Base-by-base conservation (phyloP, 2,113 vertebrate genomes). In the Corythornis madagascariensis region DNA sequence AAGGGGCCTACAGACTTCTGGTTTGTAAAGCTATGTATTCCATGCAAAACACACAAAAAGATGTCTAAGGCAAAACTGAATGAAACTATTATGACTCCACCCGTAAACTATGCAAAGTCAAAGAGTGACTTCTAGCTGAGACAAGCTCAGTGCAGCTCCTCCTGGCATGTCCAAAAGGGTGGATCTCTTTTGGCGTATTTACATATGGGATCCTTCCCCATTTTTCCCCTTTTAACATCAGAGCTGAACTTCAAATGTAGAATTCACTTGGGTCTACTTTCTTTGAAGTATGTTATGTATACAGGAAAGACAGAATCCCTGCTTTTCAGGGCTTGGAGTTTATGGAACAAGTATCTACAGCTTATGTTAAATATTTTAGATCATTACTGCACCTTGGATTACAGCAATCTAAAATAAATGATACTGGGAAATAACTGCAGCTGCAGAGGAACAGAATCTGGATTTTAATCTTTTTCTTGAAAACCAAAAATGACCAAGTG, bases 251-350 rank as follows among this genome's bases (percentile, higher is more conserved):
- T 92, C 96, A 96, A 95, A 91, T 89, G 92, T 70, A 83, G 89
- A 93, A 94, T 96, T 95, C 78, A 93, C 86, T 63, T 65, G 63
- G 90, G 50, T 35, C 71, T 60, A 10, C 84, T 91, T 93, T 63
- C 92, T 96, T 95, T 96, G 93, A 96, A 96, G 92, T 95, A 19
- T 94, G 64, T 95, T 96, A 77, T 95, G 89, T 94, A 96, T 82
- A 94, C 89, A 96, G 52, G 66, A 52, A 95, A 95, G 60, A 85
- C 89, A 91, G 67, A 94, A 96, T 86, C 92, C 80, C 43, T 84
- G 65, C 86, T 95, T 95, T 95, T 96, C 86, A 90, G 76, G 92
- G 80, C 80, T 93, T 67, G 24, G 64, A 90, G 86, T 95, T 94
- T 83, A 81, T 53, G 57, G 76, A 93, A 94, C 90, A 95, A 95